A percentile compares a stretch with the other conserved stretches of the same genome.
phyloP scores from a whole-genome alignment of 2,888 invertebrate species.

The Perizoma flavofasciatum region DNA sequence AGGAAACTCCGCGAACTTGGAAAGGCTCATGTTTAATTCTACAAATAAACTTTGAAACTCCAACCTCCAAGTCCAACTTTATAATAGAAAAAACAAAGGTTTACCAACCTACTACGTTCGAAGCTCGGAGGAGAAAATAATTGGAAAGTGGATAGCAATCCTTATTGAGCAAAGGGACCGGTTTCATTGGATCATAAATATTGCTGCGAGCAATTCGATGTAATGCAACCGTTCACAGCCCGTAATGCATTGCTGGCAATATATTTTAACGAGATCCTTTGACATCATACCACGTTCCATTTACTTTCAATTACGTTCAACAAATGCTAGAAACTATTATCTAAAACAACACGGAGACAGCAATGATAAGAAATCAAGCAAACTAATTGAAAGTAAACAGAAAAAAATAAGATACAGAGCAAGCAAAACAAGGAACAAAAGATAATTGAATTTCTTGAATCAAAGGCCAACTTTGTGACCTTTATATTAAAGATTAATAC shows the following conservation, averaged over 20 bases:
- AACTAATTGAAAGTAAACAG: conserved; percentile 37
- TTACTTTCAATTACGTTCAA: conserved; percentile 27
- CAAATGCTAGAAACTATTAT: conserved; percentile 24
- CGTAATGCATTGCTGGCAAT: conserved; percentile 10
- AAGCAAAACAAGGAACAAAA: conserved; percentile 41
- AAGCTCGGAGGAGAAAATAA: conserved; percentile 20
- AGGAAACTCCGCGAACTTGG: conserved; percentile 34
- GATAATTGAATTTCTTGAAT: conserved; percentile 49
- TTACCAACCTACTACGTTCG: too few species aligned
- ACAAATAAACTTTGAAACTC: conserved; percentile 30
- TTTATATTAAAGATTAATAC: conserved; percentile 46
- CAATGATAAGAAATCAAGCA: conserved; percentile 24
- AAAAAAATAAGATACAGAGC: conserved; percentile 34
- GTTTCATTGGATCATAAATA: conserved; percentile 14
- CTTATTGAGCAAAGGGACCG: conserved; percentile 5
- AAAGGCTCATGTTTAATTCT: conserved; percentile 31
- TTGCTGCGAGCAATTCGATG: conserved; percentile 12
- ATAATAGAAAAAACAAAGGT: conserved; percentile 23
- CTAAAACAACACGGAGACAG: conserved; percentile 26
- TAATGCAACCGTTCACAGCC: conserved; percentile 12
- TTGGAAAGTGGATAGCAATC: conserved; percentile 22
- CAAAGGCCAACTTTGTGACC: conserved; percentile 42
- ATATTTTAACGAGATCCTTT: conserved; percentile 22
- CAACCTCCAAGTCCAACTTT: conserved; percentile 30
- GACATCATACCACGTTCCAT: conserved; percentile 30